A percentile compares a stretch with the other conserved stretches of the same genome.
These are phyloP conservation scores for Lates calcarifer DNA, from an alignment of 2,113 vertebrate genomes.

Conservation along the genomic window DNA sequence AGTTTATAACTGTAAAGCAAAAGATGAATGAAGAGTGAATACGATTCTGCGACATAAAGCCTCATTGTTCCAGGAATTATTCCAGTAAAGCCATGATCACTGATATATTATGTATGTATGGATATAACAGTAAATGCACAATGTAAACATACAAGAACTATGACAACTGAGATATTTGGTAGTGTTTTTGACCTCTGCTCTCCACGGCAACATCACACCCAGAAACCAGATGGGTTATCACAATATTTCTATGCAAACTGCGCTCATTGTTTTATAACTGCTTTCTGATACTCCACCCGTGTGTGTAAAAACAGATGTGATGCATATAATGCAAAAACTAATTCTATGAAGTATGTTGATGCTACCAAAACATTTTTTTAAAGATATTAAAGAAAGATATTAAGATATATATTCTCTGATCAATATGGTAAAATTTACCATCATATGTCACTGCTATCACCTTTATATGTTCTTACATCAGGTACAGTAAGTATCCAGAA, in stretches of 20 bases:
- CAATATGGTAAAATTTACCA: conserved; percentile 20
- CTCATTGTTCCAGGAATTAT: conserved; percentile 20
- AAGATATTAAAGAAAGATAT: too few species aligned
- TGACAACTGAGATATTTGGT: conserved; percentile 17
- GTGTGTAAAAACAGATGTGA: conserved; percentile 21
- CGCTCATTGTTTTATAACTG: not conserved
- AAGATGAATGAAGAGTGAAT: conserved; percentile 8
- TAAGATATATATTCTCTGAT: conserved; percentile 13
- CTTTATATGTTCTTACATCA: conserved; percentile 86
- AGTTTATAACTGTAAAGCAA: conserved; percentile 50
- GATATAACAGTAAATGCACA: conserved; percentile 57
- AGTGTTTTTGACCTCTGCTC: not conserved
- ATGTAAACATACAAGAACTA: conserved; percentile 30
- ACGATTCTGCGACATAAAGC: conserved; percentile 26
- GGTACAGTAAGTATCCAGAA: conserved; percentile 98
- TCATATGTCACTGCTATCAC: not conserved
- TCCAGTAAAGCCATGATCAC: conserved; percentile 19
- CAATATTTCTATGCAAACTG: not conserved
- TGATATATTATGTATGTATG: conserved; percentile 33
- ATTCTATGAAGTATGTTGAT: conserved; percentile 11
- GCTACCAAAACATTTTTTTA: not conserved
- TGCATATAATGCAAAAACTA: conserved; percentile 12
- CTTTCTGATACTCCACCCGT: not conserved
- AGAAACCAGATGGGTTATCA: not conserved
- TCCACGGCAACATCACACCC: not conserved